These are phyloP conservation scores for Pipra filicauda DNA, from an alignment of 2,113 vertebrate species.

Conservation along the genomic window DNA sequence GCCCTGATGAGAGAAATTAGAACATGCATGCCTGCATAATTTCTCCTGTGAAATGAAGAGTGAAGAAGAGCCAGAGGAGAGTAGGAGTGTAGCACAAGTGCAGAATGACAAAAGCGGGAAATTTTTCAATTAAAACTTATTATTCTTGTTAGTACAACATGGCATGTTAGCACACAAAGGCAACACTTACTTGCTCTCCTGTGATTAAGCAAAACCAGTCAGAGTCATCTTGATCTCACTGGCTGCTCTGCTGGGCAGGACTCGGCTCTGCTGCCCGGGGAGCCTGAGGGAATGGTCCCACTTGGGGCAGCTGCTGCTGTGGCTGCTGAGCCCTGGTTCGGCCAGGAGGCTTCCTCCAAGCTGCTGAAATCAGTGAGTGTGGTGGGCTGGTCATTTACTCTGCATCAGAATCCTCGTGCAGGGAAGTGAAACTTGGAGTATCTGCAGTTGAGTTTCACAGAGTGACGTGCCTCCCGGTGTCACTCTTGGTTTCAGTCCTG, in stretches of 20 bases:
- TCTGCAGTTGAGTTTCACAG: background rate
- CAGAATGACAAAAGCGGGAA: background rate
- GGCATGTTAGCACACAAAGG: rapidly evolving
- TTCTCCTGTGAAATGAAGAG: background rate
- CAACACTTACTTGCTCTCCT: background rate
- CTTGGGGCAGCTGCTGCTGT: rapidly evolving
- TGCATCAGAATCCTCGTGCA: background rate
- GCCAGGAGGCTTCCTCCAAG: background rate
- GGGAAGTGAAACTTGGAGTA: background rate
- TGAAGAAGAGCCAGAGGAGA: background rate
- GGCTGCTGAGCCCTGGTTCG: rapidly evolving
- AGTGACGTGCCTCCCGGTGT: rapidly evolving
- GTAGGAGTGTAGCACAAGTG: background rate
- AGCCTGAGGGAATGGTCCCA: background rate
- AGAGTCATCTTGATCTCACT: rapidly evolving
- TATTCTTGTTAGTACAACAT: background rate
- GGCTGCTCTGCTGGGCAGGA: background rate
- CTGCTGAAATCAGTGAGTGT: background rate
- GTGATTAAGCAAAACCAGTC: background rate
- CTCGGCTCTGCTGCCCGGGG: rapidly evolving
- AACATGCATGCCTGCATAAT: background rate
- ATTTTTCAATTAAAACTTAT: background rate
- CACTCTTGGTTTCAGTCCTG: background rate
- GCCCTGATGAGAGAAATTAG: background rate
- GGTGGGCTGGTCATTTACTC: background rate